phyloP scores from a whole-genome alignment of 2,888 invertebrate species.

The Rhimphoctona megacephalus region DNA sequence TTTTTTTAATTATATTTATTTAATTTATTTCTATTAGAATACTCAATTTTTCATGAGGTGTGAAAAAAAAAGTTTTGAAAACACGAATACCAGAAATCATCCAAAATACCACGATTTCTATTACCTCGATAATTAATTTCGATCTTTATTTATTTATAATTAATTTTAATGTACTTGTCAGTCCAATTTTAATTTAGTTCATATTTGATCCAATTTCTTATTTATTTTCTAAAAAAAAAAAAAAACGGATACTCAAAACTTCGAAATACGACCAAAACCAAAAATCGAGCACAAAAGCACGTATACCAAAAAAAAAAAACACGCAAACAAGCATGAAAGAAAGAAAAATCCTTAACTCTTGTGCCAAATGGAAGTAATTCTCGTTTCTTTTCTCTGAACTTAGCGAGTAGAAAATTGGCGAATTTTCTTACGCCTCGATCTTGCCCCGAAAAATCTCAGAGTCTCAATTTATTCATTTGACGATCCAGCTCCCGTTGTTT shows the following conservation, averaged over 20 bases:
- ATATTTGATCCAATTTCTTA: neutral
- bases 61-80: too few species aligned
- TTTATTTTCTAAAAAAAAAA: neutral
- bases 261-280: slow-evolving; percentile 9
- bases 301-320: neutral
- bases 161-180: neutral
- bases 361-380: slow-evolving; percentile 9
- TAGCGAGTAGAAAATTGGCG: neutral
- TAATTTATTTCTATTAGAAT: slow-evolving; percentile 28
- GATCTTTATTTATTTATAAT: neutral
- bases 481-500: neutral
- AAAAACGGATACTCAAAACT: neutral
- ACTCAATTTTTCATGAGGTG: neutral
- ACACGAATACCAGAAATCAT: neutral
- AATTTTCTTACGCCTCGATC: slow-evolving; percentile 15
- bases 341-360: neutral
- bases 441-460: neutral
- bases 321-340: neutral
- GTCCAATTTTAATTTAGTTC: neutral
- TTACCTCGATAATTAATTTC: neutral
- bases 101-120: neutral
- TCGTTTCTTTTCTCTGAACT: neutral
- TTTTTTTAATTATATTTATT: slow-evolving; percentile 7
- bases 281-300: neutral
- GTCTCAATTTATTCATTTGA: slow-evolving; percentile 2